Evolutionary conservation across 92 coral and sea anemone genomes (phyloP).

Genomic region (Isaurus tuberculatus): DNA sequence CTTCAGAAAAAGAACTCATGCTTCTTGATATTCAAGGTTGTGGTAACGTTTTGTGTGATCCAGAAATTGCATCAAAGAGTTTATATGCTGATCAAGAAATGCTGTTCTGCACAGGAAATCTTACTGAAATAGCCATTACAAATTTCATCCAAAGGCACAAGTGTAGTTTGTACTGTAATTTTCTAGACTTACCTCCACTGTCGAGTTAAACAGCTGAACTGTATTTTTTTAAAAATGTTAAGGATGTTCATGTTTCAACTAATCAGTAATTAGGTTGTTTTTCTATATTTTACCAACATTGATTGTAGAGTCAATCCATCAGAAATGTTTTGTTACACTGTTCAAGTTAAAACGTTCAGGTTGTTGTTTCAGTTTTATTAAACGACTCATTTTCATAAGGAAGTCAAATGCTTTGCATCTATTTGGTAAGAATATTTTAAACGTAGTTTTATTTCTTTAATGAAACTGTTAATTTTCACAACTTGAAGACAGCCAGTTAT

Average conservation of each 20-base stretch:
- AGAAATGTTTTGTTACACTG: neutral
- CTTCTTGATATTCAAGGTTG: constrained; percentile 9
- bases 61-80: neutral
- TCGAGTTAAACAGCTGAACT: no score
- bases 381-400: neutral
- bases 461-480: no score
- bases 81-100: neutral
- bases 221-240: no score
- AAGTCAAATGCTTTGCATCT: no score
- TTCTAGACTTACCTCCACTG: no score
- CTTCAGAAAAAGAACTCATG: neutral
- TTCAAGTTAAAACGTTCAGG: neutral
- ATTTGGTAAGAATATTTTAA: no score
- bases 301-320: neutral
- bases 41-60: neutral
- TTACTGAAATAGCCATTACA: constrained; percentile 4
- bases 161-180: constrained; percentile 1
- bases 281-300: no score
- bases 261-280: no score
- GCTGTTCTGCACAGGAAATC: constrained; percentile 18
- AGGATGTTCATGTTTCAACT: no score
- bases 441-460: no score
- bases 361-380: neutral
- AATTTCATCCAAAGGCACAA: constrained; percentile 6
- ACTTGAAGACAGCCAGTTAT: no score